These are phyloP conservation scores for Chrysolina americana DNA, from an alignment of 2,888 invertebrate genomes.

Conservation along the genomic window DNA sequence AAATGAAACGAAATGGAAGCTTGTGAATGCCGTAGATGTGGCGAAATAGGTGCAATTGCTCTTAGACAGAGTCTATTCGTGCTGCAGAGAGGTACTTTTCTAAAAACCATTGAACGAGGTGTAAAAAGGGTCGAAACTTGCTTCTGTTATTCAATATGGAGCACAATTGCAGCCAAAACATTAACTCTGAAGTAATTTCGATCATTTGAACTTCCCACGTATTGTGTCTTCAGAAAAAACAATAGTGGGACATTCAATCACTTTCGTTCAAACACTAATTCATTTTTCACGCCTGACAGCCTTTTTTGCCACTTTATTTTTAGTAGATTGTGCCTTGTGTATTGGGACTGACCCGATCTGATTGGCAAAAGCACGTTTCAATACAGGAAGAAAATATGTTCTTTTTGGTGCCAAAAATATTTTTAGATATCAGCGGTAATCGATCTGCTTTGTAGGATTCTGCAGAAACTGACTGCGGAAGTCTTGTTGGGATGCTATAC, in stretches of 20 bases:
- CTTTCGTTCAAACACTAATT: not conserved
- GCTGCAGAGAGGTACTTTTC: no score
- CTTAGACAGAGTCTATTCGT: not conserved
- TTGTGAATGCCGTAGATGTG: not conserved
- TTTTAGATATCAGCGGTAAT: not conserved
- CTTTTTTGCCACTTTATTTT: not conserved
- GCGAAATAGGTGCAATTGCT: not conserved
- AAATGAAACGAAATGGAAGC: no score
- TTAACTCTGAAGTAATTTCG: no score
- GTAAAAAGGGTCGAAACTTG: constrained; percentile 4
- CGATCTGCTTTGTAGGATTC: constrained; percentile 2
- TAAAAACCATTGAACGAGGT: not conserved
- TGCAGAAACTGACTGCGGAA: constrained; percentile 20
- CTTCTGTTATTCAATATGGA: not conserved
- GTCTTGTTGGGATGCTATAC: not conserved
- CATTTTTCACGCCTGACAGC: not conserved
- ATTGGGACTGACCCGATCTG: not conserved
- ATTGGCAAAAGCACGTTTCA: constrained; percentile 1
- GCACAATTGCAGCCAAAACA: not conserved
- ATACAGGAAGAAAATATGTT: not conserved
- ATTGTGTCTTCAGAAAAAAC: no score
- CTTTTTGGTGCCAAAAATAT: not conserved
- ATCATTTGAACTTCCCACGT: no score
- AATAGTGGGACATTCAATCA: not conserved
- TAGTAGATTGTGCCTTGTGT: not conserved